Conservation (phyloP, 2,888 invertebrate species). For the Pherbina coryleti region DNA sequence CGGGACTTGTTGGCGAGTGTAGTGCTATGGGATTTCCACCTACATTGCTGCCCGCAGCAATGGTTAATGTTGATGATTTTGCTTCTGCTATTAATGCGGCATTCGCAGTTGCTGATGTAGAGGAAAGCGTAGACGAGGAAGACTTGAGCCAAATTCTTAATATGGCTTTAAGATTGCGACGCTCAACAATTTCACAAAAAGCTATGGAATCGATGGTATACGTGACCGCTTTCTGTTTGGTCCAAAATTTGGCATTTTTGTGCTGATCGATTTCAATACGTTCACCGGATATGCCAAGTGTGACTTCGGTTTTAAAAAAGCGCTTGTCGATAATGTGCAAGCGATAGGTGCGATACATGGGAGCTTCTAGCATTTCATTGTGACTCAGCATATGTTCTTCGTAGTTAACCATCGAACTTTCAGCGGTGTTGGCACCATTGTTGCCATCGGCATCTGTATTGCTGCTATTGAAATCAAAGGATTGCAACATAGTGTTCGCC, state of each 20-base stretch:
- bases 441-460: constrained; percentile 65
- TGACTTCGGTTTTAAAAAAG: constrained; percentile 85
- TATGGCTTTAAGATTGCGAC: constrained; percentile 79
- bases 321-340: constrained; percentile 85
- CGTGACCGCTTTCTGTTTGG: constrained; percentile 82
- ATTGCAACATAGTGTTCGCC: constrained; percentile 57
- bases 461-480: constrained; percentile 54
- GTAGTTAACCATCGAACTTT: constrained; percentile 65
- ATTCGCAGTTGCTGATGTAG: constrained; percentile 52
- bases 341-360: constrained; percentile 85
- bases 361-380: constrained; percentile 86
- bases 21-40: constrained; percentile 33
- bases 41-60: not conserved
- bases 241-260: constrained; percentile 75
- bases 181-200: constrained; percentile 86
- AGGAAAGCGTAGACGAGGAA: constrained; percentile 57
- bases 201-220: constrained; percentile 90
- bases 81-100: constrained; percentile 33
- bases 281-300: constrained; percentile 89
- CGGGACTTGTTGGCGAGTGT: constrained; percentile 63
- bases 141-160: constrained; percentile 79
- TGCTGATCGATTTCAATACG: constrained; percentile 90
- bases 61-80: constrained; percentile 46
- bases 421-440: constrained; percentile 48
- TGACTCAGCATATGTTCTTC: constrained; percentile 79